These are phyloP conservation scores for Macquaria australasica DNA, from an alignment of 2,113 vertebrate species.

Conservation along the genomic window DNA sequence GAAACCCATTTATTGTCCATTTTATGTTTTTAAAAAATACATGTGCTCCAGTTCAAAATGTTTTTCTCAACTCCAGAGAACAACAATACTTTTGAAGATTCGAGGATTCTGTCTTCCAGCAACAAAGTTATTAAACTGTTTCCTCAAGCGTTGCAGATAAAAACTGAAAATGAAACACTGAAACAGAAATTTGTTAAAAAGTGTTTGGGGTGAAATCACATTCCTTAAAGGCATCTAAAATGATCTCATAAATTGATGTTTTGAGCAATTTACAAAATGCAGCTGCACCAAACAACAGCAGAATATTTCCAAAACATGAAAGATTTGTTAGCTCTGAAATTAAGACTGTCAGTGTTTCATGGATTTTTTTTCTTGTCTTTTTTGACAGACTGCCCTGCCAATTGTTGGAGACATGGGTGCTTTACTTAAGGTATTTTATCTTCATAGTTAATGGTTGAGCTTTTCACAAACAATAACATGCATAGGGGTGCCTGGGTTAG, in stretches of 20 bases:
- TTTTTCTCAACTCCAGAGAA: constrained; percentile 34
- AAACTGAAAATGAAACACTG: constrained; percentile 32
- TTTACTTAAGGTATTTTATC: constrained; percentile 90
- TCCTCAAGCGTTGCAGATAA: constrained; percentile 48
- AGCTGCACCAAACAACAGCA: constrained; percentile 23
- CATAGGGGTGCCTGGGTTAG: background rate
- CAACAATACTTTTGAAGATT: constrained; percentile 39
- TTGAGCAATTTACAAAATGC: constrained; percentile 21
- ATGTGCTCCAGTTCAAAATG: background rate
- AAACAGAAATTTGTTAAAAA: constrained; percentile 22
- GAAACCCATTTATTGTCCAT: constrained; percentile 20
- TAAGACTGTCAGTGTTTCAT: constrained; percentile 1
- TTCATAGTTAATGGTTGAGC: constrained; percentile 23
- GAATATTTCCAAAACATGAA: constrained; percentile 11
- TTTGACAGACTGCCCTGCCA: constrained; percentile 91
- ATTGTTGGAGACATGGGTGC: constrained; percentile 93
- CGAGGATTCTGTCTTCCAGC: constrained; percentile 29
- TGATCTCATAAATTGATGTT: constrained; percentile 15
- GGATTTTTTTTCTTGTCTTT: constrained; percentile 20
- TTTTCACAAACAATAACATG: constrained; percentile 20
- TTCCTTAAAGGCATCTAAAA: constrained; percentile 38
- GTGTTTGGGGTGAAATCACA: constrained; percentile 22
- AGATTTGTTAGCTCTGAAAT: constrained; percentile 22
- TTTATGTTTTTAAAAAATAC: constrained; percentile 33
- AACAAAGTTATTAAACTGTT: constrained; percentile 54